These are phyloP conservation scores for Tipula lateralis DNA, from an alignment of 2,888 invertebrate genomes.

Conservation along the genomic window DNA sequence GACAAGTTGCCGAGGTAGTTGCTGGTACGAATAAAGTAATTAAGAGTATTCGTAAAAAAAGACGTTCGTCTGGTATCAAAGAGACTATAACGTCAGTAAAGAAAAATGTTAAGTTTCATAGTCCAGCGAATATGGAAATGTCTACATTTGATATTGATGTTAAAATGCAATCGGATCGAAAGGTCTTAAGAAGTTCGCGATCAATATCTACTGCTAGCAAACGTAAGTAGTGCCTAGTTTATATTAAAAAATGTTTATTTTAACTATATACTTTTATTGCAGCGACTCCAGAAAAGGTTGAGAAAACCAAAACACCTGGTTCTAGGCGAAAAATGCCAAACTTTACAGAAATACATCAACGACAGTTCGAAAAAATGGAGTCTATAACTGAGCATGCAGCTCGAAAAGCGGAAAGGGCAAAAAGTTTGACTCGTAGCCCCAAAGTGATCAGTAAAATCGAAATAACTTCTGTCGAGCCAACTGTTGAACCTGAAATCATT, in stretches of 20 bases:
- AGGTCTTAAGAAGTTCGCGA: slow-evolving; percentile 39
- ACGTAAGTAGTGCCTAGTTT: background rate
- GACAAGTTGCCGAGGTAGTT: background rate
- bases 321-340: slow-evolving; percentile 56
- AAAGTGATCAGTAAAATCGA: background rate
- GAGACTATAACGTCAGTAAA: slow-evolving; percentile 34
- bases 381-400: slow-evolving; percentile 58
- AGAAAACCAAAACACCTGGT: background rate
- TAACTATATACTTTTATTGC: background rate
- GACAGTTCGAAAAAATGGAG: slow-evolving; percentile 63
- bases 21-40: background rate
- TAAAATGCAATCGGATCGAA: background rate
- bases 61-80: slow-evolving; percentile 40
- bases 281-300: background rate
- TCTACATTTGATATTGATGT: slow-evolving; percentile 37
- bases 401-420: slow-evolving; percentile 36
- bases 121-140: slow-evolving; percentile 40
- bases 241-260: background rate
- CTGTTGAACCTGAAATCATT: background rate
- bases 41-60: slow-evolving; percentile 37
- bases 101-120: slow-evolving; percentile 41
- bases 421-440: background rate
- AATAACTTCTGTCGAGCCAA: background rate
- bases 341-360: slow-evolving; percentile 63
- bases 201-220: slow-evolving; percentile 41